Percentiles rank a stretch among this genome's conserved stretches.
Evolutionary conservation across 2,888 invertebrate genomes (phyloP).

Genomic region (Dynastes tityus): DNA sequence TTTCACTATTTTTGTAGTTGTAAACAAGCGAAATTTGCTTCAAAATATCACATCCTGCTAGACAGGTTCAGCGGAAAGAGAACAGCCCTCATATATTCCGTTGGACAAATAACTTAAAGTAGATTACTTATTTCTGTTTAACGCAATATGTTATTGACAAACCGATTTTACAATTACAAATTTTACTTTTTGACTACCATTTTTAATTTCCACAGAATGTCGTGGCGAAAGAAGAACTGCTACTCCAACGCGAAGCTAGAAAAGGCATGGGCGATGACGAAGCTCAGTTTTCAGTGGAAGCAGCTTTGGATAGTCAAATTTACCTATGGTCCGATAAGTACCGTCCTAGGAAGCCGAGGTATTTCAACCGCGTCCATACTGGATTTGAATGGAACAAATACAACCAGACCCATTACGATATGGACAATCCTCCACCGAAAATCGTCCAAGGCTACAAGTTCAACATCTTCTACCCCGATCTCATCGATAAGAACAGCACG

Average conservation of each 20-base stretch:
- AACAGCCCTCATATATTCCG: too few species aligned
- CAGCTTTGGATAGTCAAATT: slow-evolving; percentile 87
- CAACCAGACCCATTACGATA: slow-evolving; percentile 99
- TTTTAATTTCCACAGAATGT: slow-evolving; percentile 60
- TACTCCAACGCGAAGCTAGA: slow-evolving; percentile 86
- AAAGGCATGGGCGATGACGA: slow-evolving; percentile 91
- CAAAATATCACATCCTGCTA: too few species aligned
- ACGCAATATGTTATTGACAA: too few species aligned
- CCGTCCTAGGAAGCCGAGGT: slow-evolving; percentile 95
- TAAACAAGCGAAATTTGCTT: too few species aligned
- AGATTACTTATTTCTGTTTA: too few species aligned
- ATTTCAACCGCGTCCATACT: slow-evolving; percentile 96
- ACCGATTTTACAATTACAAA: background rate
- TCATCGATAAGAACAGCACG: slow-evolving; percentile 93
- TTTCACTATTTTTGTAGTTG: too few species aligned
- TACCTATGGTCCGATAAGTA: slow-evolving; percentile 99
- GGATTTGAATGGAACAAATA: slow-evolving; percentile 99
- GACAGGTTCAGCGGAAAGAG: too few species aligned
- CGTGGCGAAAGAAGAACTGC: slow-evolving; percentile 73
- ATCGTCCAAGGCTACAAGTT: slow-evolving; percentile 99
- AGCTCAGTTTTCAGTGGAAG: slow-evolving; percentile 93
- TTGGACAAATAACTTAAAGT: too few species aligned
- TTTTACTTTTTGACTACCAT: too few species aligned
- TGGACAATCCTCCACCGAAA: slow-evolving; percentile 99
- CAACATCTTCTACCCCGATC: slow-evolving; percentile 99